Percentiles rank a stretch among this genome's conserved stretches.
Conservation (phyloP, 2,888 invertebrate species). For the Rotaria socialis region DNA sequence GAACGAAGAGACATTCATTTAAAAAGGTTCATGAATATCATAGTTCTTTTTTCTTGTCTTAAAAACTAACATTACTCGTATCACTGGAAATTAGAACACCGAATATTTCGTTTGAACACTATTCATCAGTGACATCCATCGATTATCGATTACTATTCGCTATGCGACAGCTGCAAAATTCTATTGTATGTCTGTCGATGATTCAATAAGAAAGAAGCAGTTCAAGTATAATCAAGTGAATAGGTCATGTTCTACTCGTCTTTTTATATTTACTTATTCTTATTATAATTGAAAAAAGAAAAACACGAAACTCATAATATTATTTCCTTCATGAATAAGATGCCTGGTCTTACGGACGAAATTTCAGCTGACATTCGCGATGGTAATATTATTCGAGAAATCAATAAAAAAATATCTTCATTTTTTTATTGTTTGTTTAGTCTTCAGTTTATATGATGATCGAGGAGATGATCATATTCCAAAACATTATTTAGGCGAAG, state of each 20-base stretch:
- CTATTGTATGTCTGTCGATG: neutral
- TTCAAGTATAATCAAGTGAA: neutral
- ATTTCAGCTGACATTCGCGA: neutral
- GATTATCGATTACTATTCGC: neutral
- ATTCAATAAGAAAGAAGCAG: neutral
- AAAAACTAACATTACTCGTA: too few species aligned
- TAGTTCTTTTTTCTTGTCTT: too few species aligned
- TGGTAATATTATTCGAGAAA: neutral
- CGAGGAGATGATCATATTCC: conserved; percentile 98
- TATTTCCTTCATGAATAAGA: neutral
- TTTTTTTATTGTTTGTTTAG: neutral
- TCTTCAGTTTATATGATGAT: conserved; percentile 89
- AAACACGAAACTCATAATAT: neutral
- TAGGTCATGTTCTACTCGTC: neutral
- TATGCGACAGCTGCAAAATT: neutral
- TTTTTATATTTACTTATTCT: neutral
- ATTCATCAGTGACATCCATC: conserved; percentile 13
- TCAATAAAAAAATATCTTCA: neutral
- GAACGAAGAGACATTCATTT: too few species aligned
- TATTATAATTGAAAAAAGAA: too few species aligned
- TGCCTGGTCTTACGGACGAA: conserved; percentile 16
- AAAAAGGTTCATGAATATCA: too few species aligned
- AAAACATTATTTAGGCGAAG: conserved; percentile 93
- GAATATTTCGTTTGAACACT: neutral
- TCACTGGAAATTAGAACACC: too few species aligned